Evolutionary conservation across 2,113 vertebrate species (phyloP).

Genomic region (Hippocampus abdominalis): DNA sequence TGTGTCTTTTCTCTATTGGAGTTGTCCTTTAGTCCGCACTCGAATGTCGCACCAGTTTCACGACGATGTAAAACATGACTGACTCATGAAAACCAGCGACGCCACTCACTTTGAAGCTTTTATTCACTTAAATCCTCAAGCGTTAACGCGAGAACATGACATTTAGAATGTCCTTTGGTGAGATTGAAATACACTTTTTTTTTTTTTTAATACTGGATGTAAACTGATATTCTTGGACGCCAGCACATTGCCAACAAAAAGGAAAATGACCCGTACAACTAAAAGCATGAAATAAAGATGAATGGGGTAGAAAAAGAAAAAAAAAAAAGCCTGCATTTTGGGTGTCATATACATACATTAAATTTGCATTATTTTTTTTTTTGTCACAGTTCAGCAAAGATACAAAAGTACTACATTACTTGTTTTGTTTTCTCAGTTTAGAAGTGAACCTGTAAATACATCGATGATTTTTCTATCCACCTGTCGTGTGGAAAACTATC

Average conservation of each 20-base stretch:
- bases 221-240: constrained; percentile 98
- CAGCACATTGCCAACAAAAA: constrained; percentile 94
- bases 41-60: neutral
- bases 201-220: constrained; percentile 79
- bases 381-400: constrained; percentile 91
- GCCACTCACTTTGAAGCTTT: constrained; percentile 72
- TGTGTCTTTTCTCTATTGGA: neutral
- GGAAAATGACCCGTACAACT: constrained; percentile 85
- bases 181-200: constrained; percentile 93
- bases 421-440: constrained; percentile 75
- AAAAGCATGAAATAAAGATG: constrained; percentile 66
- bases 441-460: constrained; percentile 98
- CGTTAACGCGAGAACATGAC: constrained; percentile 99
- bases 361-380: constrained; percentile 80
- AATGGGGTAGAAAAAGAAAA: constrained; percentile 51
- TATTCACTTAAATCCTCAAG: constrained; percentile 92
- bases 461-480: constrained; percentile 79
- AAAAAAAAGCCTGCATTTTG: constrained; percentile 48
- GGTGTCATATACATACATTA: constrained; percentile 78
- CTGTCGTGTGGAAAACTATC: constrained; percentile 73
- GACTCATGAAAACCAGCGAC: constrained; percentile 26
- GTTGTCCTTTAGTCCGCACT: neutral
- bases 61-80: neutral
- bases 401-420: constrained; percentile 90
- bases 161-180: constrained; percentile 99